Percentiles rank a stretch among this genome's conserved stretches.
phyloP scores from a whole-genome alignment of 2,888 invertebrate genomes.

The Diploptera punctata region DNA sequence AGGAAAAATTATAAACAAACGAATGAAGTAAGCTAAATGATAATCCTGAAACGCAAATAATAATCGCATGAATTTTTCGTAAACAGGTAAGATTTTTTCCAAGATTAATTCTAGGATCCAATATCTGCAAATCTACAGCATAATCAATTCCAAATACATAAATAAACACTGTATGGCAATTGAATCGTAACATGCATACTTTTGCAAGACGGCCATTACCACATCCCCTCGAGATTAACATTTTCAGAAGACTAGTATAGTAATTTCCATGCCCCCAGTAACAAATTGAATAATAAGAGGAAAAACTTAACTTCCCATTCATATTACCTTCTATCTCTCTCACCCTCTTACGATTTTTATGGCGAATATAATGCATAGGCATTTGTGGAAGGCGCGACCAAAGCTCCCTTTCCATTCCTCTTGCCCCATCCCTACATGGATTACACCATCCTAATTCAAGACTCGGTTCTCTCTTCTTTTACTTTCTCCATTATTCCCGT shows the following conservation, averaged over 20 bases:
- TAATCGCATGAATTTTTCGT: too few relatives aligned
- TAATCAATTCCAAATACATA: too few relatives aligned
- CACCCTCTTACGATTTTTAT: constrained; percentile 40
- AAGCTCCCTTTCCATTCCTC: constrained; percentile 4
- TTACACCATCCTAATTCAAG: constrained; percentile 36
- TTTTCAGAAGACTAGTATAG: constrained; percentile 22
- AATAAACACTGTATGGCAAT: too few relatives aligned
- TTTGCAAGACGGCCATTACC: too few relatives aligned
- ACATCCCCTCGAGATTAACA: too few relatives aligned
- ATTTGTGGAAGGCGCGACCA: constrained; percentile 25
- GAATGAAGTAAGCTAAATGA: too few relatives aligned
- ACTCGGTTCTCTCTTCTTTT: constrained; percentile 4
- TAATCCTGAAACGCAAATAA: too few relatives aligned
- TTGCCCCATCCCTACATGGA: constrained; percentile 11
- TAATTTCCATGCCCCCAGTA: constrained; percentile 34
- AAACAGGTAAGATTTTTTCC: too few relatives aligned
- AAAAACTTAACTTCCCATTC: not conserved
- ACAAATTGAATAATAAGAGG: constrained; percentile 38
- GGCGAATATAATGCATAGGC: constrained; percentile 31
- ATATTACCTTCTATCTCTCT: constrained; percentile 22
- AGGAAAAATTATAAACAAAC: too few relatives aligned
- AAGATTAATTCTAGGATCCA: too few relatives aligned
- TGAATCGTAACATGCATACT: too few relatives aligned
- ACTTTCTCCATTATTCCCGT: constrained; percentile 21
- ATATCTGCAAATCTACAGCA: too few relatives aligned